A percentile compares a stretch with the other conserved stretches of the same genome.
Conservation (phyloP, 2,113 vertebrate genomes). For the Gracilinanus agilis region DNA sequence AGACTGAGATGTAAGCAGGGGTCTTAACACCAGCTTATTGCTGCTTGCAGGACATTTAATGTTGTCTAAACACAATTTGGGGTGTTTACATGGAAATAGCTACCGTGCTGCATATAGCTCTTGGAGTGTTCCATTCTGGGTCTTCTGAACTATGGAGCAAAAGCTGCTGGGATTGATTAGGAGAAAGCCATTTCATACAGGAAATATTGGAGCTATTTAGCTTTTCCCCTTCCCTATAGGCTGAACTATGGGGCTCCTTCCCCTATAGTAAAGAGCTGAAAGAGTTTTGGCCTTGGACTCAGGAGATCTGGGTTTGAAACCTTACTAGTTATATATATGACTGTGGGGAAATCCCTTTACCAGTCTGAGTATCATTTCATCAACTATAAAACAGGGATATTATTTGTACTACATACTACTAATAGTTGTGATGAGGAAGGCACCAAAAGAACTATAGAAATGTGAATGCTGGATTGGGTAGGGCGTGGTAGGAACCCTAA, state of each 20-base stretch:
- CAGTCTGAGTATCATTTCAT: neutral
- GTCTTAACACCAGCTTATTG: neutral
- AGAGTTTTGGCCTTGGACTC: neutral
- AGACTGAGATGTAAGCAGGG: neutral
- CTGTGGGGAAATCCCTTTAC: neutral
- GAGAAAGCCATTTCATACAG: neutral
- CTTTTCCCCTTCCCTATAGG: neutral
- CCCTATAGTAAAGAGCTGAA: neutral
- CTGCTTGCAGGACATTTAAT: neutral
- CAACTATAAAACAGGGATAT: neutral
- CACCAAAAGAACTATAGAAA: neutral
- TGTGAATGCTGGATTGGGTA: neutral
- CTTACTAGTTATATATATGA: neutral
- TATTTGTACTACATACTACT: neutral
- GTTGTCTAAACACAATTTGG: slow-evolving; percentile 44
- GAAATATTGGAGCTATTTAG: neutral
- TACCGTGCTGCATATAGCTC: neutral
- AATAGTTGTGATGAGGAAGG: neutral
- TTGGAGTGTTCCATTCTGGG: neutral
- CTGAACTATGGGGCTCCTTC: neutral
- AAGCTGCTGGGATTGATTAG: slow-evolving; percentile 40
- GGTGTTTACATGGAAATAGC: slow-evolving; percentile 1
- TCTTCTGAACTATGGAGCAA: neutral
- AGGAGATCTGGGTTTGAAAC: neutral
- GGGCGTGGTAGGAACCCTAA: neutral